Conservation (phyloP, 2,888 invertebrate genomes). For the Abscondita cerata region DNA sequence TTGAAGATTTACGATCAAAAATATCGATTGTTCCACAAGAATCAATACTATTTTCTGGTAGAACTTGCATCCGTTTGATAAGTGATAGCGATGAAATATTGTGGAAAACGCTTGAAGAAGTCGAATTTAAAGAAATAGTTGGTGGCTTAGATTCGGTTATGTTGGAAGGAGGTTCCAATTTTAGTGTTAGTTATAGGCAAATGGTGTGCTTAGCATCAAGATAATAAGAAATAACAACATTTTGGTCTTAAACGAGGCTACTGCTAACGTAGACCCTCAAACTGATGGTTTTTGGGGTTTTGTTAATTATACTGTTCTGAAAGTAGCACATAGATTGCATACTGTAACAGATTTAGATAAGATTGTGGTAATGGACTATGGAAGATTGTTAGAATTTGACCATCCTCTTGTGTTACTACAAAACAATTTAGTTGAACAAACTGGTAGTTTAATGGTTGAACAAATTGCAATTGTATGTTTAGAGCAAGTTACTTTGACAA, state of each 20-base stretch:
- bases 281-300: conserved; percentile 78
- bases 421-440: conserved; percentile 71
- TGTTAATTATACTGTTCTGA: conserved; percentile 77
- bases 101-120: conserved; percentile 86
- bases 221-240: conserved; percentile 56
- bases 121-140: conserved; percentile 71
- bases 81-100: conserved; percentile 78
- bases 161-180: conserved; percentile 69
- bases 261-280: conserved; percentile 80
- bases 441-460: too few species aligned
- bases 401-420: conserved; percentile 72
- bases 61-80: conserved; percentile 89
- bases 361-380: conserved; percentile 82
- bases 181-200: conserved; percentile 64
- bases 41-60: conserved; percentile 79
- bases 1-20: conserved; percentile 61
- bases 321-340: conserved; percentile 82
- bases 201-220: conserved; percentile 71
- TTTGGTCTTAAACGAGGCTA: conserved; percentile 71
- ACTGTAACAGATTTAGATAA: conserved; percentile 86
- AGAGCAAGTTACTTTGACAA: too few species aligned
- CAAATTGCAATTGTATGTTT: too few species aligned
- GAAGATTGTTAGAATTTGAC: conserved; percentile 76
- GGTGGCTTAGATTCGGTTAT: conserved; percentile 71
- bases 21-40: conserved; percentile 67